These are phyloP conservation scores for Dasyprocta punctata DNA, from an alignment of 2,113 vertebrate genomes.

Conservation along the genomic window DNA sequence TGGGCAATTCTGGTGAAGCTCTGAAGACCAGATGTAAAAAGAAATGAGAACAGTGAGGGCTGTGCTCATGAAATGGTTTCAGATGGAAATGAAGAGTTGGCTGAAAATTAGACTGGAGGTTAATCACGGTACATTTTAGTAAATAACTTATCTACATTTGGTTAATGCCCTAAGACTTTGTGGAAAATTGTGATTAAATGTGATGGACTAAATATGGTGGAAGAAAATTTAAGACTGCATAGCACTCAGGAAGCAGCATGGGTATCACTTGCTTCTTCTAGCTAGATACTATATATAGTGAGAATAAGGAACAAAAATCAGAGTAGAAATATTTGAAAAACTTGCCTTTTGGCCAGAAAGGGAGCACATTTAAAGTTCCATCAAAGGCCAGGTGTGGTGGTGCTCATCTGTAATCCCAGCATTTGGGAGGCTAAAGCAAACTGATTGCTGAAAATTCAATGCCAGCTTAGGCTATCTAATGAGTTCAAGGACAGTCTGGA, in stretches of 20 bases:
- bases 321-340: neutral
- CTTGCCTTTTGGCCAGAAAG: neutral
- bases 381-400: neutral
- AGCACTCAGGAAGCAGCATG: neutral
- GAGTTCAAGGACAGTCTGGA: too few species aligned
- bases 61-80: neutral
- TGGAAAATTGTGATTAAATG: neutral
- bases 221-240: neutral
- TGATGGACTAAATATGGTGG: neutral
- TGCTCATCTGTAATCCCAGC: neutral
- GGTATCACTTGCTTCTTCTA: neutral
- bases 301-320: neutral
- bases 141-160: neutral
- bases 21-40: neutral
- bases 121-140: neutral
- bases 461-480: neutral
- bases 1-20: neutral
- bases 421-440: neutral
- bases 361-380: neutral
- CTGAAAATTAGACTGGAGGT: neutral
- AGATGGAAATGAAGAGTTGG: neutral
- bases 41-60: neutral
- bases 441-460: neutral
- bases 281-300: neutral
- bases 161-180: neutral